Evolutionary conservation across 1,140 invertebrate species (phyloP), one percentile per base, ranked within the genome.

Genomic region (silkworm (Bombyx mori)): DNA sequence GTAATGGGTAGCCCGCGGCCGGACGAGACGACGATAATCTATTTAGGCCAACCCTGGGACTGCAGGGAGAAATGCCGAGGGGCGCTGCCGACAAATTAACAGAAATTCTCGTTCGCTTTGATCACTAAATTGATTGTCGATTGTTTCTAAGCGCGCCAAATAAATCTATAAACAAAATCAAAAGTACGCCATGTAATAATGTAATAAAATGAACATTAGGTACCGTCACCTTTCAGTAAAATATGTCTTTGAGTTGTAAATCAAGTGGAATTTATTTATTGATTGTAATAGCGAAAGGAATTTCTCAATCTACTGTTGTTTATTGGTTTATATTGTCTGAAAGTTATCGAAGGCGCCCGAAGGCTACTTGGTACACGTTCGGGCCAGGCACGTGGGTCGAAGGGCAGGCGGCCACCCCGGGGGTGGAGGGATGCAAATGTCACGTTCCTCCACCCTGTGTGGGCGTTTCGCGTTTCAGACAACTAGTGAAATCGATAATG

Each of bases 1-100:
- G 79, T 77, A 81, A 77, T 74, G 64, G 65, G 55, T 66, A 65
- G 66, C 46, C 53, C 51, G 57, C 56, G 54, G 58, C 61, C 60
- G 64, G 64, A 71, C 61, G 64, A 63, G 66, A 69, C 74, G 63
- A 53, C 57, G 65, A 66, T 79, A 79, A 82, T 82, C 73, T 69
- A 68, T 79, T 75, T 74, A 71, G 63, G 56, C 59, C 56, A 56
- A 45, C 54, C 61, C 59, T 49, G 49, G 52, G 52, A 42, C 47
- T 49, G 52, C 42, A 44, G 48, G 48, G 48, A 50, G 7, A 35
- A 35, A 35, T 35, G 26, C 26, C 26, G 26, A 35, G 26, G 26
- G 26, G 26, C 26, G 4, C 2, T 35, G 26, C 26, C 26, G 26
- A 35, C 26, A 35, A 35, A 35, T 35, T 35, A 35, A 35, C 26